Base-by-base conservation (phyloP, 2,797 vertebrate genomes). In the Coluber constrictor region DNA sequence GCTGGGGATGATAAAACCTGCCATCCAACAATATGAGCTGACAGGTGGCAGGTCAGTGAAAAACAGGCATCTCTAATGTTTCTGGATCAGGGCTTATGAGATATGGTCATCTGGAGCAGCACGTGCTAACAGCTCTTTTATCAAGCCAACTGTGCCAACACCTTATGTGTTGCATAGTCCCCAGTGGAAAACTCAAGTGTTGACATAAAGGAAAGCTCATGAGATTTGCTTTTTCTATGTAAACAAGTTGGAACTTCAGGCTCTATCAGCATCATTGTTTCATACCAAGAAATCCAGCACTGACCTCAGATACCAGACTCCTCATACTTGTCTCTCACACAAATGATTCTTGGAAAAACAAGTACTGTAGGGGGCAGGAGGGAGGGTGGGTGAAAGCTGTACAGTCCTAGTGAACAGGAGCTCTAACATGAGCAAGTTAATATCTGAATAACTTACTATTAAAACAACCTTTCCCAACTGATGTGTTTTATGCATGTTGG, bases 281-380 rank as follows among this genome's bases (percentile, higher is more conserved):
- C 90, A 92, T 0, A 86, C 93, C 90, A 96, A 92, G 66, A 79
- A 88, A 89, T 89, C 91, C 86, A 90, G 92, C 95, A 91, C 95
- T 95, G 95, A 94, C 91, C 89, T 96, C 95, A 94, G 5, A 63
- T 90, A 57, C 23, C 89, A 87, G 95, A 60, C 94, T 95, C 87
- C 90, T 96, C 87, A n/a, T 94, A 93, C 92, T 43, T 74, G 66
- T 29, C 74, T 93, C 56, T 95, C 63, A 61, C 92, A 95, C 86
- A 96, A 96, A 95, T 95, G 95, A 94, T 90, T 93, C 93, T 92
- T 95, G 95, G 96, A 96, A 96, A 95, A 96, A 93, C 89, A 93
- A 86, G 87, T 95, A 96, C 91, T 92, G 91, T 18, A 74, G 70
- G 70, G 37, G 32, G 32, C 1, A 29, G 27, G 27, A 79, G 63